A percentile compares a stretch with the other conserved stretches of the same genome.
phyloP scores from a whole-genome alignment of 2,797 vertebrate genomes.

The Buphagus erythrorhynchus region DNA sequence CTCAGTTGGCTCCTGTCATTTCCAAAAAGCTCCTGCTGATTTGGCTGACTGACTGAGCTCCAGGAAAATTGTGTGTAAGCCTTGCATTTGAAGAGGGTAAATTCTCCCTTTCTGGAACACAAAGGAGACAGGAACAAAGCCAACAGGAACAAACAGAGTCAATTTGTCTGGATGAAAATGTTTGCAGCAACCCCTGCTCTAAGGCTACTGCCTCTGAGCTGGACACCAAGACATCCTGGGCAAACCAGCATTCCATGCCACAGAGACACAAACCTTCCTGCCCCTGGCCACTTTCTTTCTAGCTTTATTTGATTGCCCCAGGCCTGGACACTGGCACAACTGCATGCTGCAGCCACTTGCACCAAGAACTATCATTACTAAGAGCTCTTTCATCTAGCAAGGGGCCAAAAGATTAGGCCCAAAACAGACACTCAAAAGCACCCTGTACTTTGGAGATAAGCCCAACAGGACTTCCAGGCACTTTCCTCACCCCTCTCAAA shows the following conservation, averaged over 20 bases:
- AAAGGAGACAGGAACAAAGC: not conserved
- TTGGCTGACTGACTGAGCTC: slow-evolving; percentile 7
- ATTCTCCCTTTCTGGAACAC: slow-evolving; percentile 3
- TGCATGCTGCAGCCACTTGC: not conserved
- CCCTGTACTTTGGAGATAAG: not conserved
- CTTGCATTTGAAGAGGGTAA: slow-evolving; percentile 4
- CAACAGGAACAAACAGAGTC: slow-evolving; percentile 7
- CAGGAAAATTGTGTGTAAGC: slow-evolving; percentile 14
- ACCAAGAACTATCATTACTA: not conserved
- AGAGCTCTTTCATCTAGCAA: not conserved
- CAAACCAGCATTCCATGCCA: not conserved
- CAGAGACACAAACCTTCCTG: not conserved
- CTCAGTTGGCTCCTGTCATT: slow-evolving; percentile 2
- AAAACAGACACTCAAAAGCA: not conserved
- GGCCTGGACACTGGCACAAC: not conserved
- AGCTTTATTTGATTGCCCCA: not conserved
- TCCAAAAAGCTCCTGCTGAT: slow-evolving; percentile 46
- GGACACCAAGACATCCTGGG: not conserved
- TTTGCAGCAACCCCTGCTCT: not conserved
- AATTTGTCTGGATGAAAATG: not conserved
- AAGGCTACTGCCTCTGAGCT: not conserved
- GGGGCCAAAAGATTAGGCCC: not conserved
- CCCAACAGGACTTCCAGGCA: not conserved
- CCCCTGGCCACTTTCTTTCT: not conserved
- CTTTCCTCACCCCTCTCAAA: not conserved